Percentiles rank a stretch among this genome's conserved stretches.
Conservation (phyloP, 1,140 invertebrate genomes). For the Ceratoteleas bidentatus region DNA sequence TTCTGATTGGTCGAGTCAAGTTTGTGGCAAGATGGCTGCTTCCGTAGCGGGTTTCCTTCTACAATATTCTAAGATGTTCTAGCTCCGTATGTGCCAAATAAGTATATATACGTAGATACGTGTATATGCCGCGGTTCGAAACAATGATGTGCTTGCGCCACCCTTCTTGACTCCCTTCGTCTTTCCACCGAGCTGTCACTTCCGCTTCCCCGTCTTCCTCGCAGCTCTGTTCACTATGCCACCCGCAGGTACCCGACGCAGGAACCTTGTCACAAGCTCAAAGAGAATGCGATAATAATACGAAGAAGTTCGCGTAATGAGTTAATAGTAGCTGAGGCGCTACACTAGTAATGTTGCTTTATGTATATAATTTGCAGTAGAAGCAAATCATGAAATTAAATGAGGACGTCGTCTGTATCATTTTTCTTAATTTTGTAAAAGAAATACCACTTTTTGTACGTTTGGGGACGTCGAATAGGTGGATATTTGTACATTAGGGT, state of each 20-base stretch:
- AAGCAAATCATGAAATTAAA: constrained; percentile 36
- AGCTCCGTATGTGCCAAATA: constrained; percentile 76
- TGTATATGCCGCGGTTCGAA: constrained; percentile 77
- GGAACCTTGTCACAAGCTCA: constrained; percentile 73
- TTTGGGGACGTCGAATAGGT: too few relatives aligned
- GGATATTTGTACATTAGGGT: too few relatives aligned
- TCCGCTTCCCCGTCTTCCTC: constrained; percentile 60
- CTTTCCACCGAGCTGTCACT: constrained; percentile 67
- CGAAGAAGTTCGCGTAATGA: constrained; percentile 79
- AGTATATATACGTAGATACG: constrained; percentile 74
- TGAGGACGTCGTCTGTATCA: too few relatives aligned
- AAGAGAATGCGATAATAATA: constrained; percentile 80
- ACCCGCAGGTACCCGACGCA: constrained; percentile 66
- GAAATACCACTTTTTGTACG: too few relatives aligned
- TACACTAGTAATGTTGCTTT: constrained; percentile 25
- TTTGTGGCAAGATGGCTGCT: constrained; percentile 82
- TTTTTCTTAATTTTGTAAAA: too few relatives aligned
- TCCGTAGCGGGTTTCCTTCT: constrained; percentile 63
- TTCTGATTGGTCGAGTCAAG: constrained; percentile 82
- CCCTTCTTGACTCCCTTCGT: constrained; percentile 65
- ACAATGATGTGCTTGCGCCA: constrained; percentile 78
- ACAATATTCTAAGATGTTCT: constrained; percentile 68
- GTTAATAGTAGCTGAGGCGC: constrained; percentile 75
- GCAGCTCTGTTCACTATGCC: constrained; percentile 58
- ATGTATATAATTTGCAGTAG: constrained; percentile 38